Conservation (phyloP, 2,888 invertebrate genomes). For the Morinoia aosen region DNA sequence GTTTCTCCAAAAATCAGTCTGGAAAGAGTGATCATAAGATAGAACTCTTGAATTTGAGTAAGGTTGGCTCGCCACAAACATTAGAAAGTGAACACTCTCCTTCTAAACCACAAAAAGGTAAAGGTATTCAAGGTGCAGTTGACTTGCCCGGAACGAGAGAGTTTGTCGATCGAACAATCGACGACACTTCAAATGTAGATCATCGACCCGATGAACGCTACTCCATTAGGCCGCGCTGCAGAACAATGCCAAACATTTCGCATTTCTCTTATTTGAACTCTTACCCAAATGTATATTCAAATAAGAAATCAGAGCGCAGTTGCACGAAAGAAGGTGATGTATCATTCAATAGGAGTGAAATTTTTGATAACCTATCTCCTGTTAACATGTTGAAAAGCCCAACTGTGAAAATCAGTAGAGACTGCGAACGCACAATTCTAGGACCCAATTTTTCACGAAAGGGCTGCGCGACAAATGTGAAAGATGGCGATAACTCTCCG, state of each 20-base stretch:
- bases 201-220: background rate
- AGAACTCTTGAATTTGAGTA: background rate
- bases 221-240: background rate
- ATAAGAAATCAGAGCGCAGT: background rate
- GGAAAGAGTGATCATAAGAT: background rate
- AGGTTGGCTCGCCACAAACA: background rate
- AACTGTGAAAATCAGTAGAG: background rate
- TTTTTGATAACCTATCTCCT: background rate
- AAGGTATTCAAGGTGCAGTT: background rate
- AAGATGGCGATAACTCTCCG: background rate
- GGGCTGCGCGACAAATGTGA: background rate
- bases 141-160: background rate
- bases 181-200: background rate
- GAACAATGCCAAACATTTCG: background rate
- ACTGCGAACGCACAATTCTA: background rate
- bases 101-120: background rate
- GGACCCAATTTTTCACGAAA: background rate
- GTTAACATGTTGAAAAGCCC: background rate
- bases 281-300: background rate
- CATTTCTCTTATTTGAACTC: background rate
- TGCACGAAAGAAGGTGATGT: background rate
- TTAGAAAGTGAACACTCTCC: background rate
- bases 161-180: constrained; percentile 45
- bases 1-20: background rate
- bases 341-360: background rate